Percentiles rank a stretch among this genome's conserved stretches.
These are phyloP conservation scores for Cyclophora punctaria DNA, from an alignment of 2,888 invertebrate species.

Conservation along the genomic window DNA sequence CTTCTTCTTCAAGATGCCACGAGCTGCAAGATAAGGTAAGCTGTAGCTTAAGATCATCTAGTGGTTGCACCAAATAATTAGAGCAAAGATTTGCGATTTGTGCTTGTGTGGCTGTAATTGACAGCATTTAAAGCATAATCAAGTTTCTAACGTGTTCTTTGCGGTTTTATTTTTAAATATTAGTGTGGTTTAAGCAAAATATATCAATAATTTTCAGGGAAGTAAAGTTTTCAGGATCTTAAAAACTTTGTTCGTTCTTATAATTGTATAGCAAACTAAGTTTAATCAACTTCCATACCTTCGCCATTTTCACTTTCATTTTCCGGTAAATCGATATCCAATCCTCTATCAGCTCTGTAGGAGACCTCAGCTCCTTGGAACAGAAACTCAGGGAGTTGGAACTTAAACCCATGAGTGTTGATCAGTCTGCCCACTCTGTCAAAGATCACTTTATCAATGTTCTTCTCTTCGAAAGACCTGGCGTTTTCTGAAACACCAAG, in stretches of 20 bases:
- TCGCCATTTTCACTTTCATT: conserved; percentile 67
- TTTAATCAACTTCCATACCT: conserved; percentile 43
- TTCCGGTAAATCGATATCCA: conserved; percentile 77
- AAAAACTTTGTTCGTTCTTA: no score
- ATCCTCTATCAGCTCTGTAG: conserved; percentile 79
- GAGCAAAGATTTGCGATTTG: no score
- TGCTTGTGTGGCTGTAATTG: no score
- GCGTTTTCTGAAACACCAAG: conserved; percentile 78
- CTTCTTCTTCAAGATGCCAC: conserved; percentile 88
- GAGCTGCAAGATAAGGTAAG: conserved; percentile 68
- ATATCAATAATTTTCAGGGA: background rate
- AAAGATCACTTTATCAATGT: conserved; percentile 84
- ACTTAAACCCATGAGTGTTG: conserved; percentile 82
- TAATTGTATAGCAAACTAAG: no score
- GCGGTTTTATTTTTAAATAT: no score
- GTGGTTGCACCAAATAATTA: no score
- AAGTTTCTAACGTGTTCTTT: no score
- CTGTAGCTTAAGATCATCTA: no score
- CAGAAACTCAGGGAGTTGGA: conserved; percentile 82
- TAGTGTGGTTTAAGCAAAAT: no score
- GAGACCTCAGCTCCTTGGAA: conserved; percentile 80
- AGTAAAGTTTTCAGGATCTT: background rate
- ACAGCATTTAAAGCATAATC: no score
- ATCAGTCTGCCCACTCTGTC: conserved; percentile 82
- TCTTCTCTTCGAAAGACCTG: conserved; percentile 75